Percentiles rank a stretch among this genome's conserved stretches.
Evolutionary conservation across 2,797 vertebrate species (phyloP).

Genomic region (Neostethus bicornis): DNA sequence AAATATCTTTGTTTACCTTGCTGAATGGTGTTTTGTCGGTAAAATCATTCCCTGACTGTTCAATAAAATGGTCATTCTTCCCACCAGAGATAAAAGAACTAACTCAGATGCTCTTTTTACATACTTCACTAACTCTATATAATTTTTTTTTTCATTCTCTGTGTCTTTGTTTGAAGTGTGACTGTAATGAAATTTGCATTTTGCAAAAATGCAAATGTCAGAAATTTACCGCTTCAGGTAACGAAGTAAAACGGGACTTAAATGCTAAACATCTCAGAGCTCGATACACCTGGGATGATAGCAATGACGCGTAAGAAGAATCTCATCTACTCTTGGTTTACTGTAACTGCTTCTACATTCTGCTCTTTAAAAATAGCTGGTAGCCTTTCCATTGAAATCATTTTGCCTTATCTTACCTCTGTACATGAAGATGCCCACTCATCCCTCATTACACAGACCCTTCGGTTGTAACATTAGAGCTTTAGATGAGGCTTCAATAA

Average conservation of each 20-base stretch:
- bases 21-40: slow-evolving; percentile 63
- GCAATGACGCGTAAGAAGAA: slow-evolving; percentile 40
- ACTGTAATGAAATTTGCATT: not conserved
- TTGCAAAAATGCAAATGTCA: not conserved
- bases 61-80: slow-evolving; percentile 54
- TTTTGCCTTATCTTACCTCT: slow-evolving; percentile 52
- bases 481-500: slow-evolving; percentile 82
- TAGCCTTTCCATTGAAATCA: slow-evolving; percentile 49
- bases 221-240: not conserved
- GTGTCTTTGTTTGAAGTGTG: not conserved
- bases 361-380: slow-evolving; percentile 51
- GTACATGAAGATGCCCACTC: slow-evolving; percentile 65
- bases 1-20: slow-evolving; percentile 69
- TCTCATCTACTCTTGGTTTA: slow-evolving; percentile 32
- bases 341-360: slow-evolving; percentile 31
- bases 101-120: slow-evolving; percentile 40
- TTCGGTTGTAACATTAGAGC: slow-evolving; percentile 79
- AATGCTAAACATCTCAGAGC: slow-evolving; percentile 45
- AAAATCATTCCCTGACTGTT: slow-evolving; percentile 59
- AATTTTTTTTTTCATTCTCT: not conserved
- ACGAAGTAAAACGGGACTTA: slow-evolving; percentile 54
- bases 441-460: slow-evolving; percentile 69
- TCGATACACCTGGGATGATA: slow-evolving; percentile 52
- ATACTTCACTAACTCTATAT: not conserved
- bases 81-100: slow-evolving; percentile 25